Evolutionary conservation across 2,888 invertebrate genomes (phyloP), one percentile per base, ranked within the genome.

Genomic region (Tiliacea aurago): DNA sequence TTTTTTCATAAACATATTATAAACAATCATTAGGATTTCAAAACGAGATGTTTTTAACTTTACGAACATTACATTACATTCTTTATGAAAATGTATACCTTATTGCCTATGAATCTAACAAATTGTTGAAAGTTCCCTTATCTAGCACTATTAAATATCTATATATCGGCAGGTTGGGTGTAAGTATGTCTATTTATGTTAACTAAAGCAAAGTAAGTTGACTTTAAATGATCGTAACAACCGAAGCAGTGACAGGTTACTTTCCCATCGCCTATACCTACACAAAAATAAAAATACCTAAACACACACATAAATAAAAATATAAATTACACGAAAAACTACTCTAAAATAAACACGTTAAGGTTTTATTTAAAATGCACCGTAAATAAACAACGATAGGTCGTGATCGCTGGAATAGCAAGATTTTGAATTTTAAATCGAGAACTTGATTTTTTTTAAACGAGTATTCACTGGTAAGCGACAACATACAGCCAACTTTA

Each of bases 361-460:
- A 84, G 72, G 73, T 71, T 75, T 76, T 28, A 67, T 79, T 80
- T 76, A 28, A 73, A 81, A 78, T 62, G 58, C 59, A 69, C n/a
- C 43, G 58, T 51, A 70, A 70, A 77, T 66, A 77, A 67, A 81
- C 61, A 67, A 69, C 73, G 72, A 75, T 67, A 66, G 62, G 74
- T 84, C 75, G 84, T 87, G 89, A 88, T 87, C 88, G 79, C 78
- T 89, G 87, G 84, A 86, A 87, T 84, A 83, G 85, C 84, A 83
- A 86, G 78, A 88, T 89, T 91, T 90, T 87, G 86, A 90, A 90
- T 87, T 89, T 91, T 85, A 90, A 89, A 89, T 89, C 77, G 74
- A 84, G 86, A 86, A 85, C 81, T 82, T 81, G 73, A 63, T 80
- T 55, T 55, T 84, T 55, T 55, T 84, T 75, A 70, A 76, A 79